Percentiles rank a stretch among this genome's conserved stretches.
These are phyloP conservation scores for Spheniscus humboldti DNA, from an alignment of 2,797 vertebrate species.

Conservation along the genomic window DNA sequence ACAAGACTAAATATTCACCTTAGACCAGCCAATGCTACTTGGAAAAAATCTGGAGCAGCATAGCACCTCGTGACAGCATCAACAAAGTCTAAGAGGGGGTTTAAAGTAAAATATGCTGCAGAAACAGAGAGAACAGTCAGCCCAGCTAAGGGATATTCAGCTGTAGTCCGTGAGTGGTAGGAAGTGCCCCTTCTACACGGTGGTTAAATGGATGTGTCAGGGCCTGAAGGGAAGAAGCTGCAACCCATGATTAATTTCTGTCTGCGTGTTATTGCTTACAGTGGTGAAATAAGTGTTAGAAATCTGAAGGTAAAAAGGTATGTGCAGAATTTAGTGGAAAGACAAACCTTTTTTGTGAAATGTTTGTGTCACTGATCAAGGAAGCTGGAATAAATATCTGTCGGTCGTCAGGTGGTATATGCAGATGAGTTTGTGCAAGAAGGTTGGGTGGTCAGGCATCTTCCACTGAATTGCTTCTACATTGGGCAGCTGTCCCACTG, in stretches of 20 bases:
- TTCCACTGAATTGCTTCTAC: not conserved
- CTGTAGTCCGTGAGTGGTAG: not conserved
- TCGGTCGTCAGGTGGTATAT: accelerated
- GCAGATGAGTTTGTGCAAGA: not conserved
- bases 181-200: not conserved
- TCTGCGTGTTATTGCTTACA: not conserved
- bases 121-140: not conserved
- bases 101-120: not conserved
- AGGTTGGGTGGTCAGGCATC: not conserved
- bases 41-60: not conserved
- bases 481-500: not conserved
- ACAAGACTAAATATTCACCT: not conserved
- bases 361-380: not conserved
- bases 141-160: not conserved
- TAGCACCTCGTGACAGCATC: not conserved
- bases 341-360: not conserved
- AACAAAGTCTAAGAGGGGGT: not conserved
- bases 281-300: not conserved
- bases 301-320: not conserved
- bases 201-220: not conserved
- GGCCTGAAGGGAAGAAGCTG: not conserved
- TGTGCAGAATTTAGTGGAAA: not conserved
- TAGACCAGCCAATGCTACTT: not conserved
- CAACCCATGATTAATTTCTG: not conserved
- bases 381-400: not conserved